Evolutionary conservation across 2,888 invertebrate genomes (phyloP).

Genomic region (Antheraea yamamai): DNA sequence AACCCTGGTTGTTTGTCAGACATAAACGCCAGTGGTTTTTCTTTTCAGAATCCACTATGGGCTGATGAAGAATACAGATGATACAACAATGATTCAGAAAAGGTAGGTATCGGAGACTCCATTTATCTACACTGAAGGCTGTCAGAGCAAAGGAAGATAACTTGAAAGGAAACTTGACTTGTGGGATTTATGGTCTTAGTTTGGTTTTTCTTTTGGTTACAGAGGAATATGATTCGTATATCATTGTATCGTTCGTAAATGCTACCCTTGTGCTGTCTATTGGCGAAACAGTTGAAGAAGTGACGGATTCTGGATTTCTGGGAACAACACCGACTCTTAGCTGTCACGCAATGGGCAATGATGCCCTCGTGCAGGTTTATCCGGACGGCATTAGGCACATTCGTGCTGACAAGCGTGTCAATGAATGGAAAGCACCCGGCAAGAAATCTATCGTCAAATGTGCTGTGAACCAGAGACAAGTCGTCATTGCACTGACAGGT

Average conservation of each 20-base stretch:
- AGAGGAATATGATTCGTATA: constrained; percentile 99
- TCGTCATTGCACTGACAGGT: constrained; percentile 98
- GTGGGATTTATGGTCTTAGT: constrained; percentile 37
- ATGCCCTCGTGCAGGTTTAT: constrained; percentile 99
- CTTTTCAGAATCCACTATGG: constrained; percentile 86
- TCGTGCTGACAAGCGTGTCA: constrained; percentile 97
- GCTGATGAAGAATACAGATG: constrained; percentile 70
- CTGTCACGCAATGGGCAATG: constrained; percentile 98
- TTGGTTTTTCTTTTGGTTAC: constrained; percentile 84
- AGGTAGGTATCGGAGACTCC: constrained; percentile 71
- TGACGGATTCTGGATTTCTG: constrained; percentile 99
- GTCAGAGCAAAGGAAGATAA: constrained; percentile 47
- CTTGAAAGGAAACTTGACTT: constrained; percentile 33
- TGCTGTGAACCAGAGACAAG: constrained; percentile 98
- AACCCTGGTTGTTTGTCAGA: constrained; percentile 84
- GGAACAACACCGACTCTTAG: constrained; percentile 99
- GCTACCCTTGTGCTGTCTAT: constrained; percentile 99
- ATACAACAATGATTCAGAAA: constrained; percentile 53
- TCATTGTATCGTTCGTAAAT: constrained; percentile 98
- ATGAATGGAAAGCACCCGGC: constrained; percentile 99
- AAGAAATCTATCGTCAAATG: constrained; percentile 98
- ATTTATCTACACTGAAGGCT: constrained; percentile 56
- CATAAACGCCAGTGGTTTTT: constrained; percentile 96
- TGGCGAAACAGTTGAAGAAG: constrained; percentile 99
- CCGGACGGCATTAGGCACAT: constrained; percentile 99